phyloP scores from a whole-genome alignment of 2,888 invertebrate species.

The Ptychoptera contaminata region DNA sequence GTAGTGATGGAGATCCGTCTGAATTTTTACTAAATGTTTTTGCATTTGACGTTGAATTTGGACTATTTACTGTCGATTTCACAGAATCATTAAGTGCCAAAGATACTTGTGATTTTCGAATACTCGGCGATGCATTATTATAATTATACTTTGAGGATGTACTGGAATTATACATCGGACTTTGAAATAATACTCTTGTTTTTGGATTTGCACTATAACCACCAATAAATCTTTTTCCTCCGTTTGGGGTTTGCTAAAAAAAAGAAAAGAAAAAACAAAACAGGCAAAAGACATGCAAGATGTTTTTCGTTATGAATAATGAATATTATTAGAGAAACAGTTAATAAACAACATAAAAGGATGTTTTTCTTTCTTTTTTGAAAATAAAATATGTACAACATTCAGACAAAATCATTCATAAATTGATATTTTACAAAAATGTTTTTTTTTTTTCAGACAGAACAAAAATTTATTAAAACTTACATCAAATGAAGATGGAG shows the following conservation, averaged over 20 bases:
- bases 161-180: conserved; percentile 16
- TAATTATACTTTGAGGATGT: conserved; percentile 1
- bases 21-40: too few relatives aligned
- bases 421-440: background rate
- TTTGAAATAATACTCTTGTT: conserved; percentile 27
- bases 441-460: too few relatives aligned
- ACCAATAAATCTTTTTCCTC: conserved; percentile 9
- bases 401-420: background rate
- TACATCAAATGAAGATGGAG: conserved; percentile 1
- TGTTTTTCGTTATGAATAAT: background rate
- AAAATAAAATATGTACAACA: background rate
- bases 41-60: too few relatives aligned
- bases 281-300: conserved; percentile 3
- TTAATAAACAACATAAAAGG: background rate
- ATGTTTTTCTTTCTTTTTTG: conserved; percentile 1
- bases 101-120: background rate
- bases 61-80: background rate
- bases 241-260: conserved; percentile 23
- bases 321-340: background rate
- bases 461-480: conserved; percentile 2
- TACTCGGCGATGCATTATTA: background rate
- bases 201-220: conserved; percentile 19
- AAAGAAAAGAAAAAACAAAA: conserved; percentile 2
- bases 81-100: background rate
- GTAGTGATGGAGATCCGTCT: too few relatives aligned